These are phyloP conservation scores for Rhodophaea formosa DNA, from an alignment of 2,888 invertebrate genomes.

Conservation along the genomic window DNA sequence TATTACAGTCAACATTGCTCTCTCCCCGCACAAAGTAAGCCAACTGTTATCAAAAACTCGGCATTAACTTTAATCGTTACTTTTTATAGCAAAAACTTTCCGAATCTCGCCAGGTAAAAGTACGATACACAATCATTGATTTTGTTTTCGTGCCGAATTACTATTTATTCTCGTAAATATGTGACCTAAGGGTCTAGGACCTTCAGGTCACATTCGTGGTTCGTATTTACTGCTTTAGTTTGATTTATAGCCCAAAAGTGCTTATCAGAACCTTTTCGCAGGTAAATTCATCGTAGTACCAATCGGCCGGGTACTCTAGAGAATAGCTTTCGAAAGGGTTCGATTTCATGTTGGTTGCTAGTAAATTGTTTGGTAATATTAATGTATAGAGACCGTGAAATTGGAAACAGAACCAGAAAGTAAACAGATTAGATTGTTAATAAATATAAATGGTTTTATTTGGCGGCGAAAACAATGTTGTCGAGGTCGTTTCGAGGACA, in stretches of 20 bases:
- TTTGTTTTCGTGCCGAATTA: slow-evolving; percentile 8
- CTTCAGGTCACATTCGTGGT: background rate
- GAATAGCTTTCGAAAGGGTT: background rate
- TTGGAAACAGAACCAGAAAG: background rate
- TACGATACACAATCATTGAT: slow-evolving; percentile 6
- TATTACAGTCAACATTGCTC: slow-evolving; percentile 26
- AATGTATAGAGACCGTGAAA: background rate
- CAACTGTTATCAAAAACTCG: slow-evolving; percentile 7
- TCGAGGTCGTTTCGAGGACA: slow-evolving; percentile 27
- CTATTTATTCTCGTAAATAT: background rate
- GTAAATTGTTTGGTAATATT: background rate
- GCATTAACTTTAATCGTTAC: slow-evolving; percentile 18
- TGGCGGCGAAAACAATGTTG: slow-evolving; percentile 2
- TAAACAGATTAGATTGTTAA: background rate
- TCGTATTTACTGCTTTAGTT: slow-evolving; percentile 4
- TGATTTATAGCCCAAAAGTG: background rate
- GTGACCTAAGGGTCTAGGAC: background rate
- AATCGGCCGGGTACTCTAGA: background rate
- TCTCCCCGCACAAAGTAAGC: slow-evolving; percentile 7
- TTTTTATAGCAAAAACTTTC: slow-evolving; percentile 16
- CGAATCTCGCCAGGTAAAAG: background rate
- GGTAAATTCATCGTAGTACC: background rate
- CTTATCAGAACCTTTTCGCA: slow-evolving; percentile 1
- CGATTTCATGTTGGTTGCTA: background rate
- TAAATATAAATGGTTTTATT: slow-evolving; percentile 1